phyloP scores from a whole-genome alignment of 2,888 invertebrate genomes.

The Saturnia pavonia region DNA sequence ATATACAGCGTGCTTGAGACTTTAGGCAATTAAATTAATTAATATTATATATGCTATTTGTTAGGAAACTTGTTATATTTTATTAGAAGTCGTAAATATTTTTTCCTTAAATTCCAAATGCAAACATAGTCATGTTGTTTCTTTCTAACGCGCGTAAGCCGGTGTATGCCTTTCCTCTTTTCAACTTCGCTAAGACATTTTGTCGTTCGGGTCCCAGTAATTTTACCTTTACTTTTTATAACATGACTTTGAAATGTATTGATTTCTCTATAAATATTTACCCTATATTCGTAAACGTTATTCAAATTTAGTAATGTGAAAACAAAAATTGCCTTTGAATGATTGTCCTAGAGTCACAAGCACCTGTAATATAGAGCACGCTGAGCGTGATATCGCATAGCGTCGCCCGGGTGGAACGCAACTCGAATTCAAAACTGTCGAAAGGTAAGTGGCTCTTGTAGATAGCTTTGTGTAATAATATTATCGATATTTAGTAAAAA shows the following conservation, averaged over 20 bases:
- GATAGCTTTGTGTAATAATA: conserved; percentile 77
- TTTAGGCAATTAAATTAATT: neutral
- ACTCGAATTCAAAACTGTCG: conserved; percentile 51
- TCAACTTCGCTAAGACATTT: neutral
- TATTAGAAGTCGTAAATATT: neutral
- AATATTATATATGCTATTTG: too few species aligned
- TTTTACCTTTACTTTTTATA: too few species aligned
- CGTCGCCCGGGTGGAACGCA: conserved; percentile 25
- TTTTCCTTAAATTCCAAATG: neutral
- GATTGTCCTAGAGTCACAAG: neutral
- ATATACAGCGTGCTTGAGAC: neutral
- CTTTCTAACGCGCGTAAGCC: neutral
- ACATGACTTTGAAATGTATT: too few species aligned
- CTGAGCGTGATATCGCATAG: conserved; percentile 7
- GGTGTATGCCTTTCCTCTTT: neutral
- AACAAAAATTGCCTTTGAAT: neutral
- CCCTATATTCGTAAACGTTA: too few species aligned
- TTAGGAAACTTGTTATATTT: neutral
- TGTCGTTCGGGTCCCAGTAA: too few species aligned
- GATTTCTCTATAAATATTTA: neutral
- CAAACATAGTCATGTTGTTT: neutral
- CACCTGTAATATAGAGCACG: neutral
- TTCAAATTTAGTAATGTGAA: neutral
- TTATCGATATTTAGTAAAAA: conserved; percentile 71
- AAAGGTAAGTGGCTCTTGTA: conserved; percentile 73